phyloP scores from a whole-genome alignment of 2,113 vertebrate genomes.

The Microcebus murinus region DNA sequence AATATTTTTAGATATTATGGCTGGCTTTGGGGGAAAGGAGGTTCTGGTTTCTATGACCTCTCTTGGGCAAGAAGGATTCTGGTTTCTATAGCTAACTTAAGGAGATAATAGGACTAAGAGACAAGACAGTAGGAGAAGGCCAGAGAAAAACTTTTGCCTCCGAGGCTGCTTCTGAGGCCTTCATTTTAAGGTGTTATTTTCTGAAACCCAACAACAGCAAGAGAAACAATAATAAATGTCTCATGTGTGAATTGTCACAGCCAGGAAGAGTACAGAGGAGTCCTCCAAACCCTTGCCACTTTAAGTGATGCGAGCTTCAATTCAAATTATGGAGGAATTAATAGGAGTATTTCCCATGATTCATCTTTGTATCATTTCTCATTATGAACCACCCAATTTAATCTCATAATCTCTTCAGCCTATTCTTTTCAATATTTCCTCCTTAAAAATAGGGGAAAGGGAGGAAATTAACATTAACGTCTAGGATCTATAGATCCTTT shows the following conservation, averaged over 20 bases:
- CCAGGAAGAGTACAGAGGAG: not conserved
- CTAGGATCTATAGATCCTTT: not conserved
- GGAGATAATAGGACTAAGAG: no score
- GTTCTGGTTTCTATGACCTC: no score
- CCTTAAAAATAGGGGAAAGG: not conserved
- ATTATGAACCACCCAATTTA: not conserved
- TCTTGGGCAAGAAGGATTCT: no score
- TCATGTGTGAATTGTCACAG: not conserved
- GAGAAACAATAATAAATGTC: not conserved
- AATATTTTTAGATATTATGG: no score
- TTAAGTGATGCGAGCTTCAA: not conserved
- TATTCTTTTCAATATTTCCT: not conserved
- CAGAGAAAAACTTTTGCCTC: no score
- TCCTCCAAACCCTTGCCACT: not conserved
- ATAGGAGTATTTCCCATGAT: not conserved
- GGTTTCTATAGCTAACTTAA: no score
- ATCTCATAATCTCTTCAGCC: not conserved
- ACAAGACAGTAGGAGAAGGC: no score
- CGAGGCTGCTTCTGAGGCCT: no score
- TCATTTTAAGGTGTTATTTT: no score
- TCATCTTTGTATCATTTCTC: constrained; percentile 22
- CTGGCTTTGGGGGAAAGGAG: no score
- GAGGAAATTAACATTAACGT: not conserved
- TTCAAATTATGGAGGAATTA: not conserved
- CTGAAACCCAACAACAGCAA: not conserved